Base-by-base conservation (phyloP, 2,113 vertebrate genomes). In the Syngnathus floridae region DNA sequence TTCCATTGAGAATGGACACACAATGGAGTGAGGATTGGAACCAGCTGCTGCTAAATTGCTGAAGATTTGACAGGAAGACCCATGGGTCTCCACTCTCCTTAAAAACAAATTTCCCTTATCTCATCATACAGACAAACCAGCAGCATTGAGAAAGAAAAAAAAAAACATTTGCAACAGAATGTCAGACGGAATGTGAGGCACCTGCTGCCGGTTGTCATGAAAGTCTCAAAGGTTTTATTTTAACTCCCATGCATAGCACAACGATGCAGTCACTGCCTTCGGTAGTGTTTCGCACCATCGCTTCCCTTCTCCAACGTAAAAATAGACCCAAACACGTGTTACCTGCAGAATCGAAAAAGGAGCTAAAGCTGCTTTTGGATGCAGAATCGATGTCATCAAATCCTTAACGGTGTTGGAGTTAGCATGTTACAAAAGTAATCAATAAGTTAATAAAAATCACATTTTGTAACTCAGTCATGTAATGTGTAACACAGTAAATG, bases 181-280 rank as follows among this genome's bases (percentile, higher is more conserved):
- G 65, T 74, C 70, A 31, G 3, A 65, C 55, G 75, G 82, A 86
- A 85, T 84, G 75, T 72, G 57, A 74, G 69, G 56, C 63, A 58
- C 58, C 77, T 79, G 66, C 78, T 81, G 71, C 74, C 69, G 70
- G 48, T 71, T 73, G 78, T 80, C 81, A 69, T 72, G 68, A 84
- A 84, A 21, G 62, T 82, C 76, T 80, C 65, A 71, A 48, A 70
- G 72, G 72, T 56, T 81, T 86, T 90, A 87, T 87, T 87, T 87
- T 67, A 81, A 80, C 82, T 80, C 82, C 69, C 75, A 74, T 73
- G 73, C 79, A 75, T 75, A 79, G 70, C 48, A 43, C 52, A 17
- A 26, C 40, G 56, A 22, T 49, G 69, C 35, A 51, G 67, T 78
- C 67, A 75, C 74, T 35, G 68, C 64, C 70, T 72, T 65, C 43